Base-by-base conservation (phyloP, 2,113 vertebrate genomes). In the Oryzias melastigma region DNA sequence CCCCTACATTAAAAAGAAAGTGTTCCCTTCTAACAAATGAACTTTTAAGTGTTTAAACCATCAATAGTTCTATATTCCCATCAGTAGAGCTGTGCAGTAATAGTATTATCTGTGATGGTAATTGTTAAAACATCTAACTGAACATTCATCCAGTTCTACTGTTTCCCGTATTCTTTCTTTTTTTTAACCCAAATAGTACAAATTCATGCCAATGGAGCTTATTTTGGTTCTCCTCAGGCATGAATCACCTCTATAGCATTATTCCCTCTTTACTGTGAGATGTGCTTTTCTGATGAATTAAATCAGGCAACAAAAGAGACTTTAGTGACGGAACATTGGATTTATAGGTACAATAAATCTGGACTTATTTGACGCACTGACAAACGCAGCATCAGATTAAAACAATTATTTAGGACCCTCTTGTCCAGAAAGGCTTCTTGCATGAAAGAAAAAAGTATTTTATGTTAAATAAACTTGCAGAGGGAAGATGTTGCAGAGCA, bases 321-420 rank as follows among this genome's bases (percentile, higher is more conserved):
- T 84, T 82, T 58, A 73, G 84, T 83, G 63, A 80, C 66, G 81
- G 75, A 83, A 86, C 82, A 89, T 84, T 87, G 83, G 78, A 88
- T 91, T 86, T 88, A 91, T 88, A 87, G 78, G 82, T 82, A 82
- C 81, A 80, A 90, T 90, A 87, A 89, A 88, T 91, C 84, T 63
- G 81, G 77, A 85, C 80, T 81, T 81, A 73, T 80, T 80, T 86
- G 67, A 81, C 65, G 83, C 80, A 71, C 65, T 84, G 86, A 85
- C 77, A 85, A 83, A 85, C 85, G 80, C 72, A 52, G 80, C 74
- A 88, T 88, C 85, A 85, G 75, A 88, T 80, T 83, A 84, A 76
- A 90, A 87, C 86, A 87, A 83, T 89, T 80, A 73, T 89, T 68
- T 85, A 82, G 75, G 84, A 81, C 71, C 75, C 85, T 73, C 62